phyloP scores from a whole-genome alignment of 2,113 vertebrate genomes.

The Pitta sordida region DNA sequence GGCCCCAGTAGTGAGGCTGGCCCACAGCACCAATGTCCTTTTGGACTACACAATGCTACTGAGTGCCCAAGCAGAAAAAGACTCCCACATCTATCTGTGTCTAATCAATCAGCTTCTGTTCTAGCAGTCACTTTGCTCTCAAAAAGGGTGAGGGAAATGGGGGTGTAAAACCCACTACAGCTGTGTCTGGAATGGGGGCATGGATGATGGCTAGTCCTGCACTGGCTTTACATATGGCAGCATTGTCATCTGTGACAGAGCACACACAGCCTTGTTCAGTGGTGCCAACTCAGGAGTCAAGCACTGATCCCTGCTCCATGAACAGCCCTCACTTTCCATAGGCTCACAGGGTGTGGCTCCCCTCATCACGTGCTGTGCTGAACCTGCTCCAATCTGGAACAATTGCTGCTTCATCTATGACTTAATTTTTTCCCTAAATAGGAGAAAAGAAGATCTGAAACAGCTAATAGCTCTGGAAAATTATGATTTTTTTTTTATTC shows the following conservation, averaged over 20 bases:
- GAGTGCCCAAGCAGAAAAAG: background rate
- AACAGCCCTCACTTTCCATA: background rate
- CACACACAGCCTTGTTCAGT: background rate
- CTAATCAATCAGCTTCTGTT: background rate
- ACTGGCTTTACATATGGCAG: background rate
- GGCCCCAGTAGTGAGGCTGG: background rate
- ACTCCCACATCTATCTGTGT: background rate
- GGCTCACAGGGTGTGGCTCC: background rate
- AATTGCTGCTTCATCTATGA: background rate
- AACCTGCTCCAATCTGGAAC: background rate
- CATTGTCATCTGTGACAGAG: background rate
- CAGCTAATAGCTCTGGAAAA: constrained; percentile 23
- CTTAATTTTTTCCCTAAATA: constrained; percentile 37
- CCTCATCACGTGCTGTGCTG: background rate
- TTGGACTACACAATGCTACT: background rate
- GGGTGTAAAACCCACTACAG: background rate
- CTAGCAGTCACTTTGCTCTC: background rate
- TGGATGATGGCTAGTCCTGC: background rate
- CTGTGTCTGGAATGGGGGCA: background rate
- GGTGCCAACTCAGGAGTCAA: background rate
- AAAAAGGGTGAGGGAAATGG: background rate
- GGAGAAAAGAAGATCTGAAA: background rate
- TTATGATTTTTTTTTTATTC: background rate
- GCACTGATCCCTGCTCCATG: background rate
- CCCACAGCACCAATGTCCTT: rapidly evolving